Conservation (phyloP, 2,113 vertebrate genomes). For the Gallinago undulata region DNA sequence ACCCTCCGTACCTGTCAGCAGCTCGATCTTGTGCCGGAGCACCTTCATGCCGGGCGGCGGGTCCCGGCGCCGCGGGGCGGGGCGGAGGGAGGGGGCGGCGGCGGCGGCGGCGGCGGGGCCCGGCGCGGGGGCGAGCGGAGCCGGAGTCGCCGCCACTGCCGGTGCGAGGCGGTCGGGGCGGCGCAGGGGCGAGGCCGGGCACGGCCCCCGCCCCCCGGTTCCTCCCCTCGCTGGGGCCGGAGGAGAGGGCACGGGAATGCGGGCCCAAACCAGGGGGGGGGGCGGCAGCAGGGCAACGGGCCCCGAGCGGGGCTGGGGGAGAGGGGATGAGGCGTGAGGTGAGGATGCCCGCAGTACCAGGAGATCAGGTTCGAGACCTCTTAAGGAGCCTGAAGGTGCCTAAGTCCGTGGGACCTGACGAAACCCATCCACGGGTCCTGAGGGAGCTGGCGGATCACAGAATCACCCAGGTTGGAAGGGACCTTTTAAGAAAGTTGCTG, state of each 20-base stretch:
- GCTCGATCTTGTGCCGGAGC: slow-evolving; percentile 35
- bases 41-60: slow-evolving; percentile 10
- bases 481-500: not conserved
- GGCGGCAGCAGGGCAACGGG: not conserved
- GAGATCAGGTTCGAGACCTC: not conserved
- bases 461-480: too few relatives aligned
- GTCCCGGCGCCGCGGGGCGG: not conserved
- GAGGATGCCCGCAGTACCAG: too few relatives aligned
- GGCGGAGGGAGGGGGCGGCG: not conserved
- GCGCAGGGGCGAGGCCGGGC: slow-evolving; percentile 7
- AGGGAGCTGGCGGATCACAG: not conserved
- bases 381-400: not conserved
- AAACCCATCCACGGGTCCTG: not conserved
- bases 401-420: not conserved
- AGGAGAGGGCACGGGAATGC: not conserved
- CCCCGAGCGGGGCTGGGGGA: not conserved
- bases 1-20: not conserved
- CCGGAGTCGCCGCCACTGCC: not conserved
- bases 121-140: not conserved
- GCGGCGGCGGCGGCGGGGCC: not conserved
- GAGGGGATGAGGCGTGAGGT: not conserved
- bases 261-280: not conserved
- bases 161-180: not conserved
- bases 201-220: not conserved
- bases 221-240: not conserved